Percentiles rank a stretch among this genome's conserved stretches.
These are phyloP conservation scores for Apostichopus parvimensis DNA, from an alignment of 35 echinoderm and acorn worm species.

Conservation along the genomic window DNA sequence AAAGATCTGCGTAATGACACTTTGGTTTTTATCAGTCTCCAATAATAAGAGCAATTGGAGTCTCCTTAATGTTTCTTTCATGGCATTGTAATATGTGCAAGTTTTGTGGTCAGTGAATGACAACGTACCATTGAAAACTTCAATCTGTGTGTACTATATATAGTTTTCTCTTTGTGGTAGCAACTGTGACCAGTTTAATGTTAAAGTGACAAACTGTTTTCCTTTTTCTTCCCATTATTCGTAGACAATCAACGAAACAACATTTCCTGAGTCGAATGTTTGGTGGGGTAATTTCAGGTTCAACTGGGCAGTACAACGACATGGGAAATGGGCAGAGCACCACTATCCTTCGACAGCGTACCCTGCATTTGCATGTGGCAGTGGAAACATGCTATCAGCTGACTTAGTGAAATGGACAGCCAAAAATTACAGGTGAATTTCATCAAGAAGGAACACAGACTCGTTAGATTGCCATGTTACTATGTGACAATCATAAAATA, in stretches of 20 bases:
- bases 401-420: slow-evolving; percentile 88
- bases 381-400: slow-evolving; percentile 73
- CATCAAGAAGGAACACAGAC: not conserved
- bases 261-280: slow-evolving; percentile 24
- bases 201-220: not conserved
- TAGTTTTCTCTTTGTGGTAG: no score
- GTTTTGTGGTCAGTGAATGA: no score
- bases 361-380: slow-evolving; percentile 94
- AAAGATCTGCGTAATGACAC: no score
- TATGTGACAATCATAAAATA: not conserved
- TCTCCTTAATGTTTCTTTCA: no score
- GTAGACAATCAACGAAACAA: not conserved
- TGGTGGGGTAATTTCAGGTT: slow-evolving; percentile 93
- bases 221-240: not conserved
- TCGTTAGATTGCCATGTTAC: not conserved
- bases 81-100: no score
- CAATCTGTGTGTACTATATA: no score
- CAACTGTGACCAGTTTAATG: no score
- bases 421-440: slow-evolving; percentile 68
- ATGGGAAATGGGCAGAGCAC: slow-evolving; percentile 90
- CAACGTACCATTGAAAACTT: no score
- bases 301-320: slow-evolving; percentile 78
- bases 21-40: no score
- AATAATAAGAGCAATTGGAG: no score
- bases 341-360: slow-evolving; percentile 82